A percentile compares a stretch with the other conserved stretches of the same genome.
Evolutionary conservation across 2,113 vertebrate species (phyloP).

Genomic region (Balaeniceps rex): DNA sequence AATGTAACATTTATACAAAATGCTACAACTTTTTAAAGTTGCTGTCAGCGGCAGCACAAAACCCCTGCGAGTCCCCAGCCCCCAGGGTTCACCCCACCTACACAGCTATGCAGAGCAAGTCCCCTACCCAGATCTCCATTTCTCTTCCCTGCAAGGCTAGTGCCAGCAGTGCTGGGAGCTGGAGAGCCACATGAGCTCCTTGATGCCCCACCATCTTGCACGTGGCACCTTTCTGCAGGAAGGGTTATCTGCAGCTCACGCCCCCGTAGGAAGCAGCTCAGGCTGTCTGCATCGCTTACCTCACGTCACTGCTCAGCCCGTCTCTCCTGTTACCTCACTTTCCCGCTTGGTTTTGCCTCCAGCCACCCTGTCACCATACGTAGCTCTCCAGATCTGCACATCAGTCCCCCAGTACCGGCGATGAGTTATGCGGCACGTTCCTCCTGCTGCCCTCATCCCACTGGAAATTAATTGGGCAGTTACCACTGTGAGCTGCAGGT

Average conservation of each 20-base stretch:
- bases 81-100: not conserved
- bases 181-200: accelerated
- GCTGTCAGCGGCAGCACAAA: not conserved
- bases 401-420: accelerated
- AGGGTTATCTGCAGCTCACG: accelerated
- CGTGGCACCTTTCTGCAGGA: not conserved
- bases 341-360: not conserved
- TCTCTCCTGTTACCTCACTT: not conserved
- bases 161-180: not conserved
- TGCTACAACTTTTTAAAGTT: not conserved
- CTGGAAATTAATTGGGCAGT: not conserved
- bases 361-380: accelerated
- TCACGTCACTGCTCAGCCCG: not conserved
- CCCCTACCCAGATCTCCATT: not conserved
- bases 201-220: accelerated
- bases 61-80: not conserved
- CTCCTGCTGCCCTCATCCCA: not conserved
- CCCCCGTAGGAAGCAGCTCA: not conserved
- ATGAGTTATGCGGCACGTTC: accelerated
- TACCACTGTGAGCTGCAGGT: not conserved
- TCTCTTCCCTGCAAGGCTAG: not conserved
- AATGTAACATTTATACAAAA: not conserved
- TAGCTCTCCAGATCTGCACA: not conserved
- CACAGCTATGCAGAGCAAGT: not conserved
- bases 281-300: not conserved